Base-by-base conservation (phyloP, 2,888 invertebrate genomes). In the Leptopilina drosophilae region DNA sequence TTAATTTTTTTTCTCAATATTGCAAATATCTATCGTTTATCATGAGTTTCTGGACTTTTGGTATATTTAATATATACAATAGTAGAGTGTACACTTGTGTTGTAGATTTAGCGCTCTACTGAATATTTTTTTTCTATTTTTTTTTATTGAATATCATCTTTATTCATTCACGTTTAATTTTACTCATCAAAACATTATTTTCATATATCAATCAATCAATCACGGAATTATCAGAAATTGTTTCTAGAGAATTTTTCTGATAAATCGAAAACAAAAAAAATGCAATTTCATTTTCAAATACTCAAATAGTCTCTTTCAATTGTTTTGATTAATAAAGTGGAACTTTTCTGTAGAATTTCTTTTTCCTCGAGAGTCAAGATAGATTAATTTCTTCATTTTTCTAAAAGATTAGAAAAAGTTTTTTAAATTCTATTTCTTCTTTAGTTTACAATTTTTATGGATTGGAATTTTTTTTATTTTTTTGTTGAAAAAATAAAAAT, bases 61-160 rank as follows among this genome's bases (percentile, higher is more conserved):
- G n/a, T 66, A 62, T 9, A 62, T 59, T 11, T 49, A 49, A 11
- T 49, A 49, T 49, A 49, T 49, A 49, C 7, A 9, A 75, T 59
- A 67, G 46, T 64, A 75, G 64, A 76, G 42, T 77, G 67, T 73
- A 75, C 66, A 78, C 77, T 20, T 59, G 53, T 78, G 73, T 65
- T 46, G 78, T 53, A 64, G 75, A 75, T 77, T 42, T 78, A 67
- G 76, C 66, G 62, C 73, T 77, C 56, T 75, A 53, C 14, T 69
- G 26, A 46, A 80, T 78, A 64, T 75, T 77, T 69, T 78, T 64
- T 77, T n/a, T 75, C 53, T 65, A 26, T 62, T 64, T 65, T 65
- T 64, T 14, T 59, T 76, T 20, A 20, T 67, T 40, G 20, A 12
- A 76, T 76, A 42, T 67, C n/a, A 59, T 59, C 59, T 15, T 79